phyloP scores from a whole-genome alignment of 2,888 invertebrate species.

The Pharmacophagus antenor region DNA sequence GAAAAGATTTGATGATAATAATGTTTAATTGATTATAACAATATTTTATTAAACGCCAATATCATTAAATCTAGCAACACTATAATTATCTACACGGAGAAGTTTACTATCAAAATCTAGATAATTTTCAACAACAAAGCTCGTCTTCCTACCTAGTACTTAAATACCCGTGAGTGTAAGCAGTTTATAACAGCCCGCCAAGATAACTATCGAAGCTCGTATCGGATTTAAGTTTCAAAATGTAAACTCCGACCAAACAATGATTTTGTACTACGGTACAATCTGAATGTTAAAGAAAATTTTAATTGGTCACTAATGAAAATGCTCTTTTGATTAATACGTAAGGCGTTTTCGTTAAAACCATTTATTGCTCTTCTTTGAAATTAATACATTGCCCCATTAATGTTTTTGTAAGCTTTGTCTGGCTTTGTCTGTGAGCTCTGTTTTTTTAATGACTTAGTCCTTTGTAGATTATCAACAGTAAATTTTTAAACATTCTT shows the following conservation, averaged over 20 bases:
- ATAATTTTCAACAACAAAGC: conserved; percentile 8
- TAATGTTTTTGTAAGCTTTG: background rate
- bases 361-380: background rate
- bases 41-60: background rate
- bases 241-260: conserved; percentile 5
- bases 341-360: background rate
- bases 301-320: background rate
- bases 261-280: conserved; percentile 2
- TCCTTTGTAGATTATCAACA: background rate
- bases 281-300: background rate
- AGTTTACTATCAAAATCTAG: conserved; percentile 12
- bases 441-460: background rate
- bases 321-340: conserved; percentile 1
- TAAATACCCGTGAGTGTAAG: conserved; percentile 23
- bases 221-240: conserved; percentile 17
- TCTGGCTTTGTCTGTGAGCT: no score
- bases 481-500: no score
- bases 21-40: background rate
- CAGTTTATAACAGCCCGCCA: conserved; percentile 13
- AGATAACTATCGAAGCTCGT: conserved; percentile 19
- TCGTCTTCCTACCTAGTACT: conserved; percentile 13
- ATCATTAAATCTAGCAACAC: background rate
- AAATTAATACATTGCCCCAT: background rate
- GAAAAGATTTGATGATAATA: background rate
- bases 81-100: conserved; percentile 5